These are phyloP conservation scores for Chaenogobius annularis DNA, from an alignment of 2,113 vertebrate genomes.

Conservation along the genomic window DNA sequence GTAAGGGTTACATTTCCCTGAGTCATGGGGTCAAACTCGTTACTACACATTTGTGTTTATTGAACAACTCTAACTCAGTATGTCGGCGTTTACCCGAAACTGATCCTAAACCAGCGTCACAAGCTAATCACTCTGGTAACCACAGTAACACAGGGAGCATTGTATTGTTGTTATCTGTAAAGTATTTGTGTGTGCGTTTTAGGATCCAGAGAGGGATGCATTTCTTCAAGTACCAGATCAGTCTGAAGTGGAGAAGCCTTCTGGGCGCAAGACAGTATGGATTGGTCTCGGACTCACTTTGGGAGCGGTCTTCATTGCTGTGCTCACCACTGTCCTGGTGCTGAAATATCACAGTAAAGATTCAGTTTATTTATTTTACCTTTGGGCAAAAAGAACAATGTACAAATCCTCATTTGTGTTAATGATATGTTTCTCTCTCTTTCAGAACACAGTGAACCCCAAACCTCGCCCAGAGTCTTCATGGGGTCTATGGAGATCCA, in stretches of 20 bases:
- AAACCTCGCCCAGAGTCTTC: constrained; percentile 50
- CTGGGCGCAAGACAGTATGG: neutral
- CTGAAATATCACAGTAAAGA: neutral
- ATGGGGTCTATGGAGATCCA: constrained; percentile 68
- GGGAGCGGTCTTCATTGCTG: neutral
- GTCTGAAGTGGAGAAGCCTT: constrained; percentile 53
- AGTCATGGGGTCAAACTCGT: neutral
- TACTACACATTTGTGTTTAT: neutral
- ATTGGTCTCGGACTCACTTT: constrained; percentile 26
- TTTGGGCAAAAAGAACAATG: too few relatives aligned
- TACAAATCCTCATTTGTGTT: neutral
- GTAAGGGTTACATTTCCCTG: neutral
- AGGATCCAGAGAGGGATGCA: constrained; percentile 40
- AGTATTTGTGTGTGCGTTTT: neutral
- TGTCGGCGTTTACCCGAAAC: neutral
- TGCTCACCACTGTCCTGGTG: constrained; percentile 42
- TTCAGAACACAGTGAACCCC: constrained; percentile 50
- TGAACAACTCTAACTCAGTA: neutral
- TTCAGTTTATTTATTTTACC: too few relatives aligned
- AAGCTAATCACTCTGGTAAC: neutral
- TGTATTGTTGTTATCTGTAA: neutral
- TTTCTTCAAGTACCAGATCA: constrained; percentile 50
- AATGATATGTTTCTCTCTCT: neutral
- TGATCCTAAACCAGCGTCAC: neutral
- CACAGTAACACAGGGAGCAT: neutral